phyloP scores from a whole-genome alignment of 2,888 invertebrate genomes.

The Chloroclysta siterata region DNA sequence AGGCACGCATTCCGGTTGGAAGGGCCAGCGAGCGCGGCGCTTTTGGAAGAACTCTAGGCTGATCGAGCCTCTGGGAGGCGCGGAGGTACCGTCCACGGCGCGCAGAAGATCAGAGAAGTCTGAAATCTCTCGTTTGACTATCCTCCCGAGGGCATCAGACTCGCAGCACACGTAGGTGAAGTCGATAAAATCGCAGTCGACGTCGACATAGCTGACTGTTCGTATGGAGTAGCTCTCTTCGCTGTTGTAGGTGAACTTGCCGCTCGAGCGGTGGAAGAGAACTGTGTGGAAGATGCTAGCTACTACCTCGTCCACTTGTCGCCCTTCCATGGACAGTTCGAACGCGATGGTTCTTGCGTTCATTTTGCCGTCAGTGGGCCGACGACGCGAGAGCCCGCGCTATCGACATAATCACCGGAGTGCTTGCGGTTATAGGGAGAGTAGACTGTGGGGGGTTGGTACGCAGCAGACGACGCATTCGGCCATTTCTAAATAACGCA shows the following conservation, averaged over 20 bases:
- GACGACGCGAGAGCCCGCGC: conserved; percentile 51
- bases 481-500: conserved; percentile 70
- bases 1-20: conserved; percentile 95
- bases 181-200: conserved; percentile 99
- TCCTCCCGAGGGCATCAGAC: conserved; percentile 90
- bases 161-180: conserved; percentile 98
- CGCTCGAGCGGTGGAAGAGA: conserved; percentile 94
- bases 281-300: conserved; percentile 96
- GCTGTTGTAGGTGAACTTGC: conserved; percentile 97
- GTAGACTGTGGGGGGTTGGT: conserved; percentile 5
- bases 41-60: conserved; percentile 98
- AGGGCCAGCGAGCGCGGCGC: conserved; percentile 95
- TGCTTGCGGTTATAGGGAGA: conserved; percentile 48
- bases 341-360: conserved; percentile 92
- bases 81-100: conserved; percentile 86
- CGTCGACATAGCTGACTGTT: conserved; percentile 97
- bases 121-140: conserved; percentile 90
- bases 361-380: conserved; percentile 85
- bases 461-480: conserved; percentile 48
- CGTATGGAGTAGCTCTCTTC: conserved; percentile 98
- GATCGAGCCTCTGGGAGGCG: conserved; percentile 91
- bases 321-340: conserved; percentile 94
- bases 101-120: conserved; percentile 91
- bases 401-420: conserved; percentile 67
- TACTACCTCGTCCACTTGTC: conserved; percentile 96